Conservation (phyloP, 2,797 vertebrate genomes). For the Peromyscus melanophrys region DNA sequence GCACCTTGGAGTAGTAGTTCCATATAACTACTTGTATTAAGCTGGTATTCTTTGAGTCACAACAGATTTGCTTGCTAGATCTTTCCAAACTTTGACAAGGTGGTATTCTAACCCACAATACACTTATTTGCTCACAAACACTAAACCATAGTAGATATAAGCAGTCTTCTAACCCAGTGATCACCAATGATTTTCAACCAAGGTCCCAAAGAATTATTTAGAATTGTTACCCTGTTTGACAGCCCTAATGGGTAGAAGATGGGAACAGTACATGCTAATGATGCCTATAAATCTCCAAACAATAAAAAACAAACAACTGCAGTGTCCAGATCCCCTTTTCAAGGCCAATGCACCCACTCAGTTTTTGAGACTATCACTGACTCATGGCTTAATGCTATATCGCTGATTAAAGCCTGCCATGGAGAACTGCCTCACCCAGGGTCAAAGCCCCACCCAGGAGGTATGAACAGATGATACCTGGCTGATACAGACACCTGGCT, state of each 20-base stretch:
- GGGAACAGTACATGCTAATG: not conserved
- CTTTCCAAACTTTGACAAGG: constrained; percentile 23
- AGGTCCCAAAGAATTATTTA: not conserved
- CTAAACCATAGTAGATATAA: not conserved
- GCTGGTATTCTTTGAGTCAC: constrained; percentile 3
- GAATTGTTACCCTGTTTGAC: not conserved
- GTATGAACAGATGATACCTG: not conserved
- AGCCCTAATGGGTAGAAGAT: not conserved
- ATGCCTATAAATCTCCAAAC: not conserved
- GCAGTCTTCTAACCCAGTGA: not conserved
- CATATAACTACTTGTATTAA: not conserved
- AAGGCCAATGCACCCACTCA: not conserved
- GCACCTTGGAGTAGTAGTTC: not conserved
- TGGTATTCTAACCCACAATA: not conserved
- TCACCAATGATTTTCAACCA: constrained; percentile 16
- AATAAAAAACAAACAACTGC: constrained; percentile 12
- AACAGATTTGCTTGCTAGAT: not conserved
- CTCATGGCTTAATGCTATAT: not conserved
- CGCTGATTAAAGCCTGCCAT: not conserved
- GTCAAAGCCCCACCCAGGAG: not conserved
- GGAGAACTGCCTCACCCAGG: not conserved
- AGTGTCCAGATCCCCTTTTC: not conserved
- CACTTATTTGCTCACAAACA: not conserved
- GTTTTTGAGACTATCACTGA: not conserved
- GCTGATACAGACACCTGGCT: not conserved